phyloP scores from a whole-genome alignment of 1,140 invertebrate species.

The Trichonephila inaurata region DNA sequence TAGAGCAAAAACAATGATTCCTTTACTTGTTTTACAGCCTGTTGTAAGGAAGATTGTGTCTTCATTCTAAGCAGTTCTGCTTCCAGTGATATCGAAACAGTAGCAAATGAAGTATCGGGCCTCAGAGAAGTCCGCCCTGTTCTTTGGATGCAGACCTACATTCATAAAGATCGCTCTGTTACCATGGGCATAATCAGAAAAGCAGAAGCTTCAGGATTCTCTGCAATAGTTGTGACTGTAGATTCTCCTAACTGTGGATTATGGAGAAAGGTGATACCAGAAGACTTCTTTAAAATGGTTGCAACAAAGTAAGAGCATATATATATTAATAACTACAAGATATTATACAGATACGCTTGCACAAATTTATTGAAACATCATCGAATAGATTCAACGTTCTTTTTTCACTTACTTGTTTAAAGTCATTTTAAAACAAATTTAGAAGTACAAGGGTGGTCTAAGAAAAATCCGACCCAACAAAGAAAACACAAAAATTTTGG shows the following conservation, averaged over 20 bases:
- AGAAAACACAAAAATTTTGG: no score
- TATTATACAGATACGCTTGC: background rate
- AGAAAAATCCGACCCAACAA: no score
- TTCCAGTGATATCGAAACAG: background rate
- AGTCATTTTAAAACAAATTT: no score
- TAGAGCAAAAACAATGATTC: background rate
- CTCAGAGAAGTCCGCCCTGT: background rate
- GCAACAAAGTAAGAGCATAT: background rate
- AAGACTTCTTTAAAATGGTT: background rate
- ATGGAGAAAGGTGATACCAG: constrained; percentile 79
- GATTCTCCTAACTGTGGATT: constrained; percentile 93
- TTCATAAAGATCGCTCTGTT: constrained; percentile 90
- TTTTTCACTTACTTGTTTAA: no score
- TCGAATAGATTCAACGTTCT: no score
- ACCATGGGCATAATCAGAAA: constrained; percentile 88
- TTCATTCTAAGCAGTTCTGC: constrained; percentile 8
- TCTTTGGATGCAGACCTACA: constrained; percentile 93
- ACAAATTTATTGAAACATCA: no score
- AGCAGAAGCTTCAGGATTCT: constrained; percentile 91
- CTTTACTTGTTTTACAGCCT: constrained; percentile 85
- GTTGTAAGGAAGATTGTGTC: constrained; percentile 85
- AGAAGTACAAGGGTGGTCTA: no score
- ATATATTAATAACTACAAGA: background rate
- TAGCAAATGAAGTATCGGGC: background rate
- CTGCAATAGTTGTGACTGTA: constrained; percentile 93